These are phyloP conservation scores for Troides helena DNA, from an alignment of 2,888 invertebrate species.

Conservation along the genomic window DNA sequence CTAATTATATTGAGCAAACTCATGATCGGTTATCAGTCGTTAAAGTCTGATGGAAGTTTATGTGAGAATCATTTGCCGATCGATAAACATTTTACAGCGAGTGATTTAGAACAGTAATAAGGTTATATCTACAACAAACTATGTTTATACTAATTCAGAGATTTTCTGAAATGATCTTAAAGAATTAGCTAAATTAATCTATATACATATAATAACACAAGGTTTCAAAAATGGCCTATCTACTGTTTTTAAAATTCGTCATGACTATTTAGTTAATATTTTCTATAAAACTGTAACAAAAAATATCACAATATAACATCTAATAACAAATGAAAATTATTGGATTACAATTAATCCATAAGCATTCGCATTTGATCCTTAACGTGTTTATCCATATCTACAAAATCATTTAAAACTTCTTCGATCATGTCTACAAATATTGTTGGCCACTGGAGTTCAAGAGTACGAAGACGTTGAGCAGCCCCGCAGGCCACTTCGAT, in stretches of 20 bases:
- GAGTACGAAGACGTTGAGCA: conserved; percentile 85
- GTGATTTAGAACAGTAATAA: conserved; percentile 8
- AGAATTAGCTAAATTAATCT: conserved; percentile 14
- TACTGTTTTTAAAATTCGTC: conserved; percentile 16
- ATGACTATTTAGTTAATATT: conserved; percentile 22
- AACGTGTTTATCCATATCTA: conserved; percentile 89
- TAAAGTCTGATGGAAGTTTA: conserved; percentile 17
- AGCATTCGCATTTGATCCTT: conserved; percentile 83
- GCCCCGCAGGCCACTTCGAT: conserved; percentile 88
- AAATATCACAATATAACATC: conserved; percentile 26
- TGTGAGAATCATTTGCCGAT: conserved; percentile 5
- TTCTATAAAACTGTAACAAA: conserved; percentile 29
- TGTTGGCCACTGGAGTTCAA: conserved; percentile 88
- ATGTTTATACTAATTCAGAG: conserved; percentile 6
- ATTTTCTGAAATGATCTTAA: conserved; percentile 22
- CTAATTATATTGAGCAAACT: conserved; percentile 30
- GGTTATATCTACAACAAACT: conserved; percentile 4
- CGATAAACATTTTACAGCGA: background rate
- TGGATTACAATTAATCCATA: conserved; percentile 56
- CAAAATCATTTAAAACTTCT: conserved; percentile 88
- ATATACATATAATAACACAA: conserved; percentile 12
- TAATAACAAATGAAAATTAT: conserved; percentile 21
- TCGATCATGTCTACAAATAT: conserved; percentile 88
- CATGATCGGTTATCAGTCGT: conserved; percentile 27
- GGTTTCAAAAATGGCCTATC: conserved; percentile 12